A percentile compares a stretch with the other conserved stretches of the same genome.
Conservation (phyloP, 1,140 invertebrate species). For the Coptotermes formosanus region DNA sequence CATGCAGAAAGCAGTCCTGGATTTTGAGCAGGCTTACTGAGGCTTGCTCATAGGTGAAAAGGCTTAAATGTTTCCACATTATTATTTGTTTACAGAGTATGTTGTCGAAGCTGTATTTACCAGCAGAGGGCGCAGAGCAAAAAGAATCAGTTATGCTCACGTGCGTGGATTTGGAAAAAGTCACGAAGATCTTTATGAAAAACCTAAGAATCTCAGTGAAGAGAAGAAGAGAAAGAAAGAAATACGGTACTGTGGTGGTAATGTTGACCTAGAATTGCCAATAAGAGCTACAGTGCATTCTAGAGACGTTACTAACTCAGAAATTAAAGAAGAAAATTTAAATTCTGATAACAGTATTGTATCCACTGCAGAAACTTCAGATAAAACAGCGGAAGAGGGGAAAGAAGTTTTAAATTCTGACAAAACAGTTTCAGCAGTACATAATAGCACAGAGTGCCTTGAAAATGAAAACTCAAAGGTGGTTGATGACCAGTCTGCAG, state of each 20-base stretch:
- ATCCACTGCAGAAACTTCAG: not conserved
- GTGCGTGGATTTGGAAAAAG: not conserved
- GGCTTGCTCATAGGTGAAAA: too few species aligned
- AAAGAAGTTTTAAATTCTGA: not conserved
- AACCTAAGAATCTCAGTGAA: not conserved
- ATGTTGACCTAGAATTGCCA: not conserved
- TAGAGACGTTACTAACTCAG: not conserved
- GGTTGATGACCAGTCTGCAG: not conserved
- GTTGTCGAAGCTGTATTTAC: not conserved
- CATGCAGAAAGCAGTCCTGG: too few species aligned
- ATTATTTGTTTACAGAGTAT: not conserved
- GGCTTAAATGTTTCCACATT: not conserved
- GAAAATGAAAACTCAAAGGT: not conserved
- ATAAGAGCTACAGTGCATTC: not conserved
- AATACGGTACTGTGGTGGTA: not conserved
- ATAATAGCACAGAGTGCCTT: not conserved
- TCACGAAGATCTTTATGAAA: not conserved
- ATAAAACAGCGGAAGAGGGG: not conserved
- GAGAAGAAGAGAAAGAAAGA: conserved; percentile 1
- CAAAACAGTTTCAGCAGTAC: not conserved
- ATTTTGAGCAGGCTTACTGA: too few species aligned
- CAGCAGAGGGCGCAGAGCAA: not conserved
- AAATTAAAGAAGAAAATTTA: not conserved
- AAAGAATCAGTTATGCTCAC: not conserved
- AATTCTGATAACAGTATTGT: not conserved